Percentiles rank a stretch among this genome's conserved stretches.
Evolutionary conservation across 2,888 invertebrate species (phyloP).

Genomic region (Sesamia inferens): DNA sequence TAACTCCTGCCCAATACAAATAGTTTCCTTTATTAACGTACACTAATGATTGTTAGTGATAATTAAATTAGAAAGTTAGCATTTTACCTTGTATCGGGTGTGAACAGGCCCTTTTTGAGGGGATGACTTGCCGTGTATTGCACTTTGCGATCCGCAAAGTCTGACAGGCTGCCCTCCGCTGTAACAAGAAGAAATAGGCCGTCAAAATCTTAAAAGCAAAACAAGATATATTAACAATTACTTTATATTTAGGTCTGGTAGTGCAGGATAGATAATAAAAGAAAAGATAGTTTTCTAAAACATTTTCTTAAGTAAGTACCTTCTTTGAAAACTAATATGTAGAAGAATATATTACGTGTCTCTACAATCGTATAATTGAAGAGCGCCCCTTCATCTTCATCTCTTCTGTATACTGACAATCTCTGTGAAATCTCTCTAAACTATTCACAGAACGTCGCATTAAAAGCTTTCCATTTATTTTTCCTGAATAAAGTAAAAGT

Average conservation of each 20-base stretch:
- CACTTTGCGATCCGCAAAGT: constrained; percentile 94
- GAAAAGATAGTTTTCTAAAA: not conserved
- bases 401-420: not conserved
- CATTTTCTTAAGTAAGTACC: not conserved
- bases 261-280: not conserved
- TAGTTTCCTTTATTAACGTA: constrained; percentile 29
- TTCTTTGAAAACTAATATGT: not conserved
- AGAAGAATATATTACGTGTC: not conserved
- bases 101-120: constrained; percentile 93
- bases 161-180: constrained; percentile 98
- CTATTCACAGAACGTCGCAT: not conserved
- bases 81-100: constrained; percentile 91
- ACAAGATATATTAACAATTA: too few species aligned
- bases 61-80: constrained; percentile 60
- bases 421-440: not conserved
- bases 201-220: constrained; percentile 34
- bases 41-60: constrained; percentile 45
- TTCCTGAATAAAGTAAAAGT: not conserved
- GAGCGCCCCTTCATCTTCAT: not conserved
- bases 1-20: constrained; percentile 33
- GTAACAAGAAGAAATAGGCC: constrained; percentile 84
- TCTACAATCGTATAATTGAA: not conserved
- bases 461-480: not conserved
- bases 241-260: not conserved
- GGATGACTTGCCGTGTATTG: constrained; percentile 93